A percentile compares a stretch with the other conserved stretches of the same genome.
Conservation (phyloP, 1,140 invertebrate species). For the Acromyrmex heyeri region DNA sequence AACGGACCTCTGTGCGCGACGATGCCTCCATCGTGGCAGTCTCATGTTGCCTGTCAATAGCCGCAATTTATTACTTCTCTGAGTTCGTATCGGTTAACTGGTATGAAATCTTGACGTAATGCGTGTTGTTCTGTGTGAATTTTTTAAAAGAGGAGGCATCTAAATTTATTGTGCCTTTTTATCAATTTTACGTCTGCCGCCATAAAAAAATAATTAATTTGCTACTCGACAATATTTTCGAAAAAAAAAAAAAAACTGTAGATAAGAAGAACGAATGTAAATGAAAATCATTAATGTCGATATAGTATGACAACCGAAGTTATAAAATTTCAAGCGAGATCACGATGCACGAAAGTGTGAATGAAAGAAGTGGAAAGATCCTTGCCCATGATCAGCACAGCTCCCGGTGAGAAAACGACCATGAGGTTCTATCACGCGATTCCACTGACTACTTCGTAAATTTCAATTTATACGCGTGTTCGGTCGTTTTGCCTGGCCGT, state of each 20-base stretch:
- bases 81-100: conserved; percentile 36
- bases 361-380: conserved; percentile 69
- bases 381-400: conserved; percentile 58
- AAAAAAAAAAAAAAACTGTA: no score
- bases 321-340: conserved; percentile 59
- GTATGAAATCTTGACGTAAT: conserved; percentile 37
- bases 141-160: not conserved
- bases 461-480: conserved; percentile 78
- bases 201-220: not conserved
- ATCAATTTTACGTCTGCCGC: not conserved
- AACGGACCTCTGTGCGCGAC: conserved; percentile 41
- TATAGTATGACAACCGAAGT: conserved; percentile 32
- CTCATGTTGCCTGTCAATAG: conserved; percentile 63
- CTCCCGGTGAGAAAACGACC: conserved; percentile 58
- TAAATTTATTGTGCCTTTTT: conserved; percentile 3
- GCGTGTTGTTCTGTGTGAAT: not conserved
- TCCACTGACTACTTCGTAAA: conserved; percentile 75
- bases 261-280: not conserved
- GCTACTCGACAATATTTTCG: no score
- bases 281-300: not conserved
- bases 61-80: conserved; percentile 53
- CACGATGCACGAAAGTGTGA: conserved; percentile 63
- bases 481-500: conserved; percentile 66
- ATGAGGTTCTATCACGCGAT: conserved; percentile 73
- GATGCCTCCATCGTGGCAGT: conserved; percentile 42